A percentile compares a stretch with the other conserved stretches of the same genome.
These are phyloP conservation scores for Conops quadrifasciatus DNA, from an alignment of 2,888 invertebrate genomes.

Conservation along the genomic window DNA sequence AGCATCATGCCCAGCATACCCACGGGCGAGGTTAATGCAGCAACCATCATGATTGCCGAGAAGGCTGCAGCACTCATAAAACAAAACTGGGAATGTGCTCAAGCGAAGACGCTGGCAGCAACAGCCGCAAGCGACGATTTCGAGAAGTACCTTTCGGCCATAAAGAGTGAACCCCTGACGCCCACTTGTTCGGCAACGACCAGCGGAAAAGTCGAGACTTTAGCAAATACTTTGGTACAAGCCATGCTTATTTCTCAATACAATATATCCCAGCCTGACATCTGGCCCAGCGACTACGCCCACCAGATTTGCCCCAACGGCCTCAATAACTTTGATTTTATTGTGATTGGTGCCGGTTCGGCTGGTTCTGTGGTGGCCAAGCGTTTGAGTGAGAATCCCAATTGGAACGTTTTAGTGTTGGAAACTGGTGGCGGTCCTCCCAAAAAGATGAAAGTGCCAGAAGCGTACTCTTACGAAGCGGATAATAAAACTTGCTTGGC, in stretches of 20 bases:
- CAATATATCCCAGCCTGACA: slow-evolving; percentile 65
- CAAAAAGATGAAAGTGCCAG: slow-evolving; percentile 60
- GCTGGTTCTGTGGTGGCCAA: slow-evolving; percentile 67
- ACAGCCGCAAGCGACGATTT: too few relatives aligned
- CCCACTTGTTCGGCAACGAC: slow-evolving; percentile 48
- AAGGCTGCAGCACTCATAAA: slow-evolving; percentile 73
- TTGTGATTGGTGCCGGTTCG: slow-evolving; percentile 67
- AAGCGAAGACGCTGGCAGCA: not conserved
- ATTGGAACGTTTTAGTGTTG: slow-evolving; percentile 66
- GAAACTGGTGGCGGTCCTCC: slow-evolving; percentile 68
- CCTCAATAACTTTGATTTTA: slow-evolving; percentile 61
- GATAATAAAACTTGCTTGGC: slow-evolving; percentile 45
- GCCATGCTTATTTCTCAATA: slow-evolving; percentile 71
- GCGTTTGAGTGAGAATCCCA: slow-evolving; percentile 65
- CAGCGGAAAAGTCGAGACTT: slow-evolving; percentile 55
- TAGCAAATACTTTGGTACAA: slow-evolving; percentile 70
- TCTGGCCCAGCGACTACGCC: slow-evolving; percentile 69
- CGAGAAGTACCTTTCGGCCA: too few relatives aligned
- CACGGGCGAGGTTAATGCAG: slow-evolving; percentile 83
- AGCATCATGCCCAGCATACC: slow-evolving; percentile 64
- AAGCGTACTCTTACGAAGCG: slow-evolving; percentile 39
- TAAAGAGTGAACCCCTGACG: not conserved
- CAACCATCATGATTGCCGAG: slow-evolving; percentile 86
- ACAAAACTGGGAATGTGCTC: slow-evolving; percentile 47
- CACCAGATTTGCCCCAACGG: slow-evolving; percentile 54